Evolutionary conservation across 2,888 invertebrate genomes (phyloP).

Genomic region (Limnephilus auricula): DNA sequence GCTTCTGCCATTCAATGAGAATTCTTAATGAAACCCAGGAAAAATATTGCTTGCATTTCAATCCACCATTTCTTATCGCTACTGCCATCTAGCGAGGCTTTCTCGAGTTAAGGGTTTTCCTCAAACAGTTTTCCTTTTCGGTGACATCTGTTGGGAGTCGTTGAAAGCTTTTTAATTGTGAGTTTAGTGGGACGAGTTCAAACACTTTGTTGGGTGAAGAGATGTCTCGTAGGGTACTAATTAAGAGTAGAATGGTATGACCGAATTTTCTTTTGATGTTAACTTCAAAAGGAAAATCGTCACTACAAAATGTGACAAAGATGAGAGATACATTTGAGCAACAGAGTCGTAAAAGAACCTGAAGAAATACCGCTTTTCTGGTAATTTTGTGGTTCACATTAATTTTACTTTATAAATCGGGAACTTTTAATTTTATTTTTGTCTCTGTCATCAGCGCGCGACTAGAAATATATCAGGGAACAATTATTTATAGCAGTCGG

Average conservation of each 20-base stretch:
- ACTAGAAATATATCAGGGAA: too few species aligned
- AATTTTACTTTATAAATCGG: not conserved
- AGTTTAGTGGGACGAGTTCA: conserved; percentile 11
- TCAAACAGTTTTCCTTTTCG: not conserved
- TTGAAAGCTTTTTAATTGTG: not conserved
- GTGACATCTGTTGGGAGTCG: conserved; percentile 2
- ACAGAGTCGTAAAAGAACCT: not conserved
- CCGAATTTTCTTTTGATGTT: conserved; percentile 18
- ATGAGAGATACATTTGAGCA: not conserved
- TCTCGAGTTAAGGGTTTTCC: conserved; percentile 19
- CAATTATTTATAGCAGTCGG: too few species aligned
- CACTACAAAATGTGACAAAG: not conserved
- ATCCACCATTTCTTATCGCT: conserved; percentile 11
- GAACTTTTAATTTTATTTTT: too few species aligned
- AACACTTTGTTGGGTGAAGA: conserved; percentile 4
- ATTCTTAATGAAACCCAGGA: not conserved
- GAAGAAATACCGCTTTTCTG: not conserved
- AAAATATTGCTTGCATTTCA: not conserved
- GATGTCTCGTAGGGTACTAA: conserved; percentile 5
- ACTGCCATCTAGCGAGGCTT: conserved; percentile 35
- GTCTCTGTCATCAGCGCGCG: too few species aligned
- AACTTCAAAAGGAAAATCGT: conserved; percentile 4
- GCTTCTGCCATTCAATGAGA: conserved; percentile 23
- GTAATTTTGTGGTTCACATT: not conserved
- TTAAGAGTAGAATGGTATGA: not conserved